Evolutionary conservation across 2,888 invertebrate genomes (phyloP).

Genomic region (Marasmarcha lunaedactyla): DNA sequence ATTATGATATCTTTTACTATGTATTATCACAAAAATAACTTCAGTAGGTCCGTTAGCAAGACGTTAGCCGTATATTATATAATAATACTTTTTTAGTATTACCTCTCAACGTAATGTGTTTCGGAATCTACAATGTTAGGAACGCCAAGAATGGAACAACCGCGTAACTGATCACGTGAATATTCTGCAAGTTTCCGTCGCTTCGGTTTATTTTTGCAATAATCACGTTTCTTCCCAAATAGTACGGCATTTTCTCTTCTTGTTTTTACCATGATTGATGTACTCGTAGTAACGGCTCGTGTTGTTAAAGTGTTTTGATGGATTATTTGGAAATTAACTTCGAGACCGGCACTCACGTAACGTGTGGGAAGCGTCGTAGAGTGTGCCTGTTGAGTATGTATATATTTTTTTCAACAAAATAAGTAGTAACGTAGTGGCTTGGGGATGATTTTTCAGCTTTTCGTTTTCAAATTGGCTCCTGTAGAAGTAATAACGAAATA

Average conservation of each 20-base stretch:
- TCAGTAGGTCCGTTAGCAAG: no score
- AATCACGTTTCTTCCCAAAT: slow-evolving; percentile 37
- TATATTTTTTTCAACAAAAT: no score
- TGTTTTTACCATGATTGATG: slow-evolving; percentile 24
- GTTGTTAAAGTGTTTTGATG: neutral
- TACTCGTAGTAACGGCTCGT: slow-evolving; percentile 2
- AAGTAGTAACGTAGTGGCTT: no score
- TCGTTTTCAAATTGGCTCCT: no score
- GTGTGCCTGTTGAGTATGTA: no score
- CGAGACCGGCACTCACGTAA: no score
- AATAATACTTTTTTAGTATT: slow-evolving; percentile 12
- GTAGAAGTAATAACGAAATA: no score
- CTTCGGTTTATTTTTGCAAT: slow-evolving; percentile 29
- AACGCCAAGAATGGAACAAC: slow-evolving; percentile 44
- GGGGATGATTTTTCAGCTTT: no score
- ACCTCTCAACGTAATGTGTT: slow-evolving; percentile 49
- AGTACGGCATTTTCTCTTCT: slow-evolving; percentile 19
- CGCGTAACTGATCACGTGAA: slow-evolving; percentile 38
- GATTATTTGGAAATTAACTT: neutral
- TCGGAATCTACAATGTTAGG: slow-evolving; percentile 37
- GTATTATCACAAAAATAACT: no score
- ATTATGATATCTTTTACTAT: no score
- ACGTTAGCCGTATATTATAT: no score
- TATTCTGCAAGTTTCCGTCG: slow-evolving; percentile 33
- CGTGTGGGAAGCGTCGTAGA: no score